phyloP scores from a whole-genome alignment of 2,113 vertebrate species.

The Electrona antarctica region DNA sequence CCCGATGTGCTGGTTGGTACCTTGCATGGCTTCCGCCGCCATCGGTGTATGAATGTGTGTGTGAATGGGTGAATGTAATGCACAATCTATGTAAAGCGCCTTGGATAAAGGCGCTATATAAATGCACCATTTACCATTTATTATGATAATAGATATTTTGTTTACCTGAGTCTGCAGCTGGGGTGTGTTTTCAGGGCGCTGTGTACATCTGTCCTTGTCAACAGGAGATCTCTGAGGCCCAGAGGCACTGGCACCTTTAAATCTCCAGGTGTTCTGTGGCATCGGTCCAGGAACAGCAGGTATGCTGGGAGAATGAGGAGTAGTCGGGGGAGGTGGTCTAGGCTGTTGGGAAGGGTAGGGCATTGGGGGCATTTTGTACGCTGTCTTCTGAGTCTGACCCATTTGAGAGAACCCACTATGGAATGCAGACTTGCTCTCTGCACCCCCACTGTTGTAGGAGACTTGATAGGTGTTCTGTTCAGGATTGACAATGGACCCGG shows the following conservation, averaged over 20 bases:
- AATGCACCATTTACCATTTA: no score
- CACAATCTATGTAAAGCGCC: no score
- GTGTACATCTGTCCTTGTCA: constrained; percentile 29
- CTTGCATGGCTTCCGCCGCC: no score
- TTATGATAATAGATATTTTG: background rate
- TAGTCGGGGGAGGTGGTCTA: constrained; percentile 22
- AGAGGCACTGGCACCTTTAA: constrained; percentile 57
- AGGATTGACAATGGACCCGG: constrained; percentile 13
- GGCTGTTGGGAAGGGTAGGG: constrained; percentile 48
- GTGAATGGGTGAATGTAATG: no score
- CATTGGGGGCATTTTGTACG: constrained; percentile 27
- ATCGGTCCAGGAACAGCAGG: constrained; percentile 21
- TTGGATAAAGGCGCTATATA: no score
- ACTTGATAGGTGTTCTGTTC: constrained; percentile 46
- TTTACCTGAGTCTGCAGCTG: constrained; percentile 47
- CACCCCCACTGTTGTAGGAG: constrained; percentile 20
- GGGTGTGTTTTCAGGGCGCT: constrained; percentile 11
- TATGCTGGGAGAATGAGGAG: constrained; percentile 21
- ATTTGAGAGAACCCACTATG: constrained; percentile 34
- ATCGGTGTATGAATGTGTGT: no score
- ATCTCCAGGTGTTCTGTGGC: constrained; percentile 63
- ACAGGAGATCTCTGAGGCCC: constrained; percentile 27
- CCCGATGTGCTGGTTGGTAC: no score
- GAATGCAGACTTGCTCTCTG: constrained; percentile 38
- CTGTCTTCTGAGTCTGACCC: constrained; percentile 59